Base-by-base conservation (phyloP, 2,113 vertebrate genomes). In the Thomomys bottae region DNA sequence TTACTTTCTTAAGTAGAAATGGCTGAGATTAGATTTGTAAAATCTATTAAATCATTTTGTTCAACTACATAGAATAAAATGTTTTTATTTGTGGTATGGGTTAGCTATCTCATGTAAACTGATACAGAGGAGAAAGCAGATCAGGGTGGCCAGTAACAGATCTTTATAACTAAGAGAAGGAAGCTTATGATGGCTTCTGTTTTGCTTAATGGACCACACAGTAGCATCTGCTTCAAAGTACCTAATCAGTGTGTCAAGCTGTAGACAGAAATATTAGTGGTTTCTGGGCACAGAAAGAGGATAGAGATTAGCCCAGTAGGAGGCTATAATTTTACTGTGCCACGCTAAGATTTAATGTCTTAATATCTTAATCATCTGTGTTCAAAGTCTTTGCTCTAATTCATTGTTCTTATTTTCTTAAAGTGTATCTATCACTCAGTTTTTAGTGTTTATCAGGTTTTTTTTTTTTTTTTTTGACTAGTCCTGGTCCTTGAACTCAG, bases 1-100 rank as follows among this genome's bases (percentile, higher is more conserved):
- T 79, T 12, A 84, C 73, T 88, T 95, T 88, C 76, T 92, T 84
- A 87, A 75, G 59, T 30, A 88, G 86, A 91, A 89, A 64, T 78
- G 61, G 21, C 59, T 88, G 67, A 75, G 70, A 63, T 76, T 85
- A 75, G 90, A n/a, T 85, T 87, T 93, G 66, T 15, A 61, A 34
- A 94, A 20, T 89, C 28, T 87, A 3, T 89, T 82, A 88, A 93
- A 76, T n/a, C 82, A 71, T 34, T 23, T 90, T 91, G 67, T 42
- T 90, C 86, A 71, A 64, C 34, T 78, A 28, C 15, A 21, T 73
- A 76, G 30, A 88, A 42, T 70, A 82, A 68, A 68, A 61, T 12
- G 0, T 49, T 34, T 91, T 94, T 91, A 17, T 84, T 21, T 85
- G 20, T 86, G 70, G 87, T 85, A 30, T 70, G 72, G 26, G 14